Evolutionary conservation across 2,888 invertebrate genomes (phyloP).

Genomic region (Penaeus monodon): DNA sequence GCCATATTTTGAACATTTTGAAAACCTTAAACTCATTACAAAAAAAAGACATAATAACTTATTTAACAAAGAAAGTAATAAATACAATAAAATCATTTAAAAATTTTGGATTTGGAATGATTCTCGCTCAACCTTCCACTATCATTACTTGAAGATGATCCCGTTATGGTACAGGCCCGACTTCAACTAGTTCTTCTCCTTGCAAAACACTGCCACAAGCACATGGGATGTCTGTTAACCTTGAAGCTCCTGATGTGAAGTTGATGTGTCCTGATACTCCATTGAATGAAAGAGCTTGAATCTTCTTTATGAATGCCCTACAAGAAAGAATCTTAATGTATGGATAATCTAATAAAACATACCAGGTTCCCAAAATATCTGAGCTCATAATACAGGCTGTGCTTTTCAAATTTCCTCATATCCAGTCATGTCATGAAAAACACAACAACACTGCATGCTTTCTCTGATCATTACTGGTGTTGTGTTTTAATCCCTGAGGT

Average conservation of each 20-base stretch:
- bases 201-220: slow-evolving; percentile 70
- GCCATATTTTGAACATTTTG: too few species aligned
- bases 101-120: neutral
- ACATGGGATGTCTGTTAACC: slow-evolving; percentile 69
- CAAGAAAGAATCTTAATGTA: neutral
- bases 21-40: too few species aligned
- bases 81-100: neutral
- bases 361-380: too few species aligned
- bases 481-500: slow-evolving; percentile 74
- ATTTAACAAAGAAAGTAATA: neutral
- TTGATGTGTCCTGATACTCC: slow-evolving; percentile 82
- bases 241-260: slow-evolving; percentile 78
- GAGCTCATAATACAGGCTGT: too few species aligned
- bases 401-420: too few species aligned
- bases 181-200: slow-evolving; percentile 68
- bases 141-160: slow-evolving; percentile 14
- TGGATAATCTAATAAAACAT: neutral
- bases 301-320: slow-evolving; percentile 52
- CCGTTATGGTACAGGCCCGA: slow-evolving; percentile 77
- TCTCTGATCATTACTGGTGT: slow-evolving; percentile 70
- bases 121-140: slow-evolving; percentile 33
- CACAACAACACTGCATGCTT: neutral
- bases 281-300: slow-evolving; percentile 71
- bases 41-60: neutral
- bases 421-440: neutral